Base-by-base conservation (phyloP, 1,140 invertebrate species). In the Drosophila takahashii region DNA sequence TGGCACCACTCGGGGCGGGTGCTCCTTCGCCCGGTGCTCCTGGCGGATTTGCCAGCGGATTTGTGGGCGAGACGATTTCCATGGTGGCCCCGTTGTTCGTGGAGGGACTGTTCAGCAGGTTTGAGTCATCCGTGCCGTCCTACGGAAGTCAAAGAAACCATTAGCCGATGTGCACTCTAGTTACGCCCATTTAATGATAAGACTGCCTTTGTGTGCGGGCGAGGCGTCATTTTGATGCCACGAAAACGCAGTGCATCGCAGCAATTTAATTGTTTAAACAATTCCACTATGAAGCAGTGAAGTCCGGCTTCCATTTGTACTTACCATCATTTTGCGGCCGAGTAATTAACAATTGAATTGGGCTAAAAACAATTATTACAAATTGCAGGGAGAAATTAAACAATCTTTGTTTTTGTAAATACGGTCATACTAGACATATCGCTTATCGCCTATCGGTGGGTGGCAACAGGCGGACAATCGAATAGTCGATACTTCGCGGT, bases 171-270 rank as follows among this genome's bases (percentile, higher is more conserved):
- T 50, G 60, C 54, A 62, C 47, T 80, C 54, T 45, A 79, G 79
- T 79, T 89, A 86, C 83, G 83, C 83, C 83, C 84, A 89, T 81
- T 89, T 72, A 75, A 50, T 83, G 83, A 87, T 87, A 87, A 87
- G 84, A 50, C 44, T 39, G 47, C 77, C 78, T 79, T 87, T 83
- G 75, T 70, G 39, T 69, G 15, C 36, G 45, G 37, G 15, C 34
- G 16, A 48, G 62, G 62, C 59, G 62, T 66, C 59, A 9, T 36
- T 37, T 51, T 8, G 13, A 29, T 34, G 34, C 32, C 27, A 32
- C 53, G 16, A 18, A 29, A 8, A 7, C 4, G 5, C 16, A 37
- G 18, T 45, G 13, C 42, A 22, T 13, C 18, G 13, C 13, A 27
- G 2, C 6, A 57, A 10, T 61, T 22, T 2, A 15, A 1, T 50